These are phyloP conservation scores for Amblyraja radiata DNA, from an alignment of 2,797 vertebrate species.

Conservation along the genomic window DNA sequence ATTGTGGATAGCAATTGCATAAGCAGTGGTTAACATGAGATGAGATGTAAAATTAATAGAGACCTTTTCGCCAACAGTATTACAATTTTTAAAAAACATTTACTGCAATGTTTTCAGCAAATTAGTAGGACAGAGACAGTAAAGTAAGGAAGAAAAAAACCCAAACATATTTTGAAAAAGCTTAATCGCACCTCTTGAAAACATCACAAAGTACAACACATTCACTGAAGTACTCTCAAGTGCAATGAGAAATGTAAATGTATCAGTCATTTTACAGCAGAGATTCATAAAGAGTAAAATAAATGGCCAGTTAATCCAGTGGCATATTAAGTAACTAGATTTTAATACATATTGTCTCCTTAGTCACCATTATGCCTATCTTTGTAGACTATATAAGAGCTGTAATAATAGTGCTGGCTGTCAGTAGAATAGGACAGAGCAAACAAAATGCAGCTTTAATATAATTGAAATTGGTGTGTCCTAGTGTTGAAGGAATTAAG, in stretches of 20 bases:
- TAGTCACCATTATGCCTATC: neutral
- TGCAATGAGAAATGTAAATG: neutral
- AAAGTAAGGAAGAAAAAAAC: neutral
- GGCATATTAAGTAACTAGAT: neutral
- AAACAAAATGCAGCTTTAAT: neutral
- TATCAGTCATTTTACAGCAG: slow-evolving; percentile 1
- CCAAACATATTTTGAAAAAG: neutral
- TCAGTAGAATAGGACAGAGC: neutral
- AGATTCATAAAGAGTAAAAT: neutral
- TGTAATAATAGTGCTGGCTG: neutral
- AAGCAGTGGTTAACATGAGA: neutral
- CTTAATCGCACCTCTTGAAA: neutral
- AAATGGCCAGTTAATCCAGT: neutral
- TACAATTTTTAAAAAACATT: neutral
- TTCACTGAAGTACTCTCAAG: neutral
- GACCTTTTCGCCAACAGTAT: no score
- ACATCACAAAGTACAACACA: neutral
- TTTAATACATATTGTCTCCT: neutral
- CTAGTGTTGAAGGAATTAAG: neutral
- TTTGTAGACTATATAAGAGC: neutral
- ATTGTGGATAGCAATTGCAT: neutral
- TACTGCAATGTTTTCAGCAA: neutral
- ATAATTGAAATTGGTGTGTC: slow-evolving; percentile 17
- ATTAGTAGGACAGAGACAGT: neutral
- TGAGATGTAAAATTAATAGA: neutral